Evolutionary conservation across 2,797 vertebrate species (phyloP), one percentile per base, ranked within the genome.

Genomic region (Novumbra hubbsi): DNA sequence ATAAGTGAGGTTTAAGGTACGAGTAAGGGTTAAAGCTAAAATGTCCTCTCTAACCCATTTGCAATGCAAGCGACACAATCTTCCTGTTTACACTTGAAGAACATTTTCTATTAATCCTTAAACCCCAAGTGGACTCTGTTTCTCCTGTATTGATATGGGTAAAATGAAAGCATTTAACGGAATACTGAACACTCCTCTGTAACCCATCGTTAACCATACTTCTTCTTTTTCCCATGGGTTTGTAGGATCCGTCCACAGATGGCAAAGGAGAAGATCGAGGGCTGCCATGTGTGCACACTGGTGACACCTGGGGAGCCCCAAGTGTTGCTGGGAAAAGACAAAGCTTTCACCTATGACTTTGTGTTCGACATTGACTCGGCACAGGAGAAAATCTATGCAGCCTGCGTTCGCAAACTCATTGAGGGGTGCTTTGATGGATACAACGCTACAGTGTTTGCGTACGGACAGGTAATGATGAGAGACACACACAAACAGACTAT

Each of bases 341-440:
- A 99, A 80, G 97, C 98, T 80, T 99, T 99, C 87, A 99, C 98
- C 34, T 99, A 98, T 0, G 98, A 99, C 93, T 98, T 95, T 79
- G 96, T 99, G 81, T 98, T 98, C 2, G 96, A 99, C 87, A 48
- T 95, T 57, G 94, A 96, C 71, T 94, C 96, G 0, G 95, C 96
- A 88, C 98, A 99, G 89, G 90, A 95, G 8, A 80, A 89, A 70
- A 93, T 99, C 80, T 97, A 98, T 73, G 88, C 92, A 0, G 88
- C 91, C 0, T 97, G 96, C 0, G 97, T 99, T 76, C 83, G 93
- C 85, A 95, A 95, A 85, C 96, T 99, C 73, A 95, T 99, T 0
- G 98, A 99, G 83, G 98, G 98, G 86, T 99, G 98, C 92, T 96
- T 99, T 0, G 96, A 99, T 68, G 98, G 98, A 78, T 99, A 98